These are phyloP conservation scores for Polypterus senegalus DNA, from an alignment of 2,113 vertebrate genomes.

Conservation along the genomic window DNA sequence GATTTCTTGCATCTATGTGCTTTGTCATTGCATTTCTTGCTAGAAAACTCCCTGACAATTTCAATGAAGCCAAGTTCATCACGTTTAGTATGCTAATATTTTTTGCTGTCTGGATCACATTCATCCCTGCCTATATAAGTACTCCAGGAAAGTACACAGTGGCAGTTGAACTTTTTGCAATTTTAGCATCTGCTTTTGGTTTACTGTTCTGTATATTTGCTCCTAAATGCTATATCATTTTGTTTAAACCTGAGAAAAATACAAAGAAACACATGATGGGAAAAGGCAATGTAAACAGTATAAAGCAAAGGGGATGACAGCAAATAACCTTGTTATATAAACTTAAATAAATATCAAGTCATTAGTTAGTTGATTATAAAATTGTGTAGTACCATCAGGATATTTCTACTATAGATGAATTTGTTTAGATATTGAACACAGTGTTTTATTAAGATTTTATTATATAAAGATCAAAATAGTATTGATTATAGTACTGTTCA, in stretches of 20 bases:
- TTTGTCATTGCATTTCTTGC: conserved; percentile 35
- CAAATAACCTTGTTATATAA: not conserved
- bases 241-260: conserved; percentile 33
- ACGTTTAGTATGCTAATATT: conserved; percentile 33
- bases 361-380: not conserved
- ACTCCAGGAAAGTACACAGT: conserved; percentile 33
- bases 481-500: not conserved
- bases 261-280: conserved; percentile 30
- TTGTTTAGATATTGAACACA: no score
- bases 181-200: conserved; percentile 32
- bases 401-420: not conserved
- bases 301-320: not conserved
- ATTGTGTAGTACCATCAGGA: not conserved
- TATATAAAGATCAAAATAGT: not conserved
- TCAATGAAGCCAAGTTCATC: conserved; percentile 34
- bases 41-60: conserved; percentile 35
- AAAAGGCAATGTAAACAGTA: conserved; percentile 12
- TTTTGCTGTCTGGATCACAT: conserved; percentile 37
- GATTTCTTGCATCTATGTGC: conserved; percentile 21
- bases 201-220: conserved; percentile 34
- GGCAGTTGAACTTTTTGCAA: conserved; percentile 37
- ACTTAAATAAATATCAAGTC: not conserved
- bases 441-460: not conserved
- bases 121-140: conserved; percentile 35
- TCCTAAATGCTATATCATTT: conserved; percentile 30